Evolutionary conservation across 2,113 vertebrate species (phyloP).

Genomic region (Calidris pygmaea): DNA sequence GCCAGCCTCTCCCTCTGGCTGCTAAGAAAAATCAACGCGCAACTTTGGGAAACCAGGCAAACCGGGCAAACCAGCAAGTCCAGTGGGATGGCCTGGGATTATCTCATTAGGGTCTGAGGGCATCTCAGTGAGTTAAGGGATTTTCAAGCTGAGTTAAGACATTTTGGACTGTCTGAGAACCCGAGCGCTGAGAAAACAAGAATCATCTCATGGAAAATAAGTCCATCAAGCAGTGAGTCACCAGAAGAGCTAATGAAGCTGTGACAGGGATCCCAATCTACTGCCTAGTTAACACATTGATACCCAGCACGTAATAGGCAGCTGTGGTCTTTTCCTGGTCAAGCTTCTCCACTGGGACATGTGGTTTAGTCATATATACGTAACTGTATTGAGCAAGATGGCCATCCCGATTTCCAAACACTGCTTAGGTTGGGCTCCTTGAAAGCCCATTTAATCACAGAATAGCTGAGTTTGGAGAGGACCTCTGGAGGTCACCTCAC

Average conservation of each 20-base stretch:
- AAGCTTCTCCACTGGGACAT: neutral
- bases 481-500: neutral
- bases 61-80: neutral
- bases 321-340: neutral
- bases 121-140: neutral
- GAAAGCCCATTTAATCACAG: neutral
- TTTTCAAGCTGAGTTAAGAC: neutral
- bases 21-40: neutral
- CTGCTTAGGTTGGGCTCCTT: neutral
- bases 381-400: neutral
- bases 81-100: neutral
- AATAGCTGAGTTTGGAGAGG: neutral
- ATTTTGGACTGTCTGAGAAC: neutral
- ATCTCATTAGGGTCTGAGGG: neutral
- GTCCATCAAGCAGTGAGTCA: neutral
- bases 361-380: fast-evolving
- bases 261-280: fast-evolving
- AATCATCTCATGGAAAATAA: neutral
- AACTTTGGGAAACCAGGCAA: neutral
- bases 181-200: neutral
- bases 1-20: neutral
- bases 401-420: neutral
- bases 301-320: neutral
- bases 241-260: neutral
- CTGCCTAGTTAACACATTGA: neutral